A percentile compares a stretch with the other conserved stretches of the same genome.
Conservation (phyloP, 2,888 invertebrate species). For the Drosophila infuscata region DNA sequence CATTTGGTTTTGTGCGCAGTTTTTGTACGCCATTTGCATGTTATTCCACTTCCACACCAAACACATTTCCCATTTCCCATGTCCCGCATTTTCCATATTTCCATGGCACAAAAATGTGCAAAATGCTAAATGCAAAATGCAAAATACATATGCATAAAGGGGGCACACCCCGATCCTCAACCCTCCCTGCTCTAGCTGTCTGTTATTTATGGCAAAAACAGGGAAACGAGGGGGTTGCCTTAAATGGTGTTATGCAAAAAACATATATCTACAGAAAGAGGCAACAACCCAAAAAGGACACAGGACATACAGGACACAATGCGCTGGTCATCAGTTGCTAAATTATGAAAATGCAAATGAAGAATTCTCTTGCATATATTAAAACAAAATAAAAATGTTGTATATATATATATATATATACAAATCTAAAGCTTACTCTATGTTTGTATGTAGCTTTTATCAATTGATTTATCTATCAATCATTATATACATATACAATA, state of each 20-base stretch:
- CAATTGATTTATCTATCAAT: too few relatives aligned
- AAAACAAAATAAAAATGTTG: neutral
- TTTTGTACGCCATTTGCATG: slow-evolving; percentile 77
- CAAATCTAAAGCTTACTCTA: too few relatives aligned
- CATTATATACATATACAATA: too few relatives aligned
- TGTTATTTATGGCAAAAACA: slow-evolving; percentile 60
- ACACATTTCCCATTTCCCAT: slow-evolving; percentile 61
- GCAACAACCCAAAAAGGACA: slow-evolving; percentile 24
- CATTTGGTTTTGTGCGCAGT: slow-evolving; percentile 52
- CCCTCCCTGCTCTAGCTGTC: slow-evolving; percentile 9
- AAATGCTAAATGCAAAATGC: slow-evolving; percentile 46
- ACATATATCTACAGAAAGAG: slow-evolving; percentile 25
- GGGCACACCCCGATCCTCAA: slow-evolving; percentile 33
- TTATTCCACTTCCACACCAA: slow-evolving; percentile 52
- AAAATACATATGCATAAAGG: slow-evolving; percentile 38
- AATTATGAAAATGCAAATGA: slow-evolving; percentile 45
- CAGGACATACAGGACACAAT: slow-evolving; percentile 17
- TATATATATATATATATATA: too few relatives aligned
- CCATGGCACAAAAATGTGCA: slow-evolving; percentile 57
- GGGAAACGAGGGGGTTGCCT: slow-evolving; percentile 41
- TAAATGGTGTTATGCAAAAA: slow-evolving; percentile 39
- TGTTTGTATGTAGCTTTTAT: too few relatives aligned
- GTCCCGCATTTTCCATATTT: slow-evolving; percentile 41
- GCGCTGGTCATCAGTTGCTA: slow-evolving; percentile 35
- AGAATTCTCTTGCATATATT: slow-evolving; percentile 1